Percentiles rank a stretch among this genome's conserved stretches.
phyloP scores from a whole-genome alignment of 1,140 invertebrate genomes.

The Danaus melanippus region DNA sequence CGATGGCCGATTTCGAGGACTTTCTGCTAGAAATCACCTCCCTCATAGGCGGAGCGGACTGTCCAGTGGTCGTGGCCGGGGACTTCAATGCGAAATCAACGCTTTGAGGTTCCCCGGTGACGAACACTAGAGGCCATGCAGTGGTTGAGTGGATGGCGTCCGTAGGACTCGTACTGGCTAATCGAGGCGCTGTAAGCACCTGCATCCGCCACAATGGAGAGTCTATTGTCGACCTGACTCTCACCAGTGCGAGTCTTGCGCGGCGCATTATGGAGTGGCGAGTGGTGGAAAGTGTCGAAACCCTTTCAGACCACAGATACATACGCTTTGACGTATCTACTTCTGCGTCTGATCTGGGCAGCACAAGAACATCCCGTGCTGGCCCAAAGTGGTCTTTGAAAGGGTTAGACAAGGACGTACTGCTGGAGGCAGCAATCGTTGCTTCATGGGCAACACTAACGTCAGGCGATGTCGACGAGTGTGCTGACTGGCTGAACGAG shows the following conservation, averaged over 20 bases:
- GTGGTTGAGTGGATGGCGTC: constrained; percentile 13
- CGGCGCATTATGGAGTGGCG: constrained; percentile 21
- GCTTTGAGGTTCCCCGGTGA: constrained; percentile 6
- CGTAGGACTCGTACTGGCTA: constrained; percentile 18
- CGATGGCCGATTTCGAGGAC: too few species aligned
- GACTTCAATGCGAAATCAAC: constrained; percentile 18
- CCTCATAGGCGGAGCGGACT: background rate
- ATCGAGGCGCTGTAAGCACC: constrained; percentile 20
- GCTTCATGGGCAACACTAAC: too few species aligned
- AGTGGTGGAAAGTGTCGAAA: constrained; percentile 30
- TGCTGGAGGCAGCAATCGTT: too few species aligned
- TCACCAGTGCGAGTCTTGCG: constrained; percentile 14
- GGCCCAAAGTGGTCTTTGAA: background rate
- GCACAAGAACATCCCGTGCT: too few species aligned
- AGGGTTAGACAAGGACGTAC: too few species aligned
- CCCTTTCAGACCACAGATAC: constrained; percentile 38
- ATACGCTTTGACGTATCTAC: constrained; percentile 15
- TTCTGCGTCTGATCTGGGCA: too few species aligned
- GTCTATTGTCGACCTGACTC: constrained; percentile 34
- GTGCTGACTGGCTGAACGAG: too few species aligned
- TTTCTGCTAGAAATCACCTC: too few species aligned
- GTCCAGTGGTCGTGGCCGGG: constrained; percentile 13
- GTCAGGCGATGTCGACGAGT: too few species aligned
- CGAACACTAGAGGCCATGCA: constrained; percentile 7
- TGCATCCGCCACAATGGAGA: constrained; percentile 30